Base-by-base conservation (phyloP, 35 echinoderm and acorn worm genomes). In the Eucidaris tribuloides region DNA sequence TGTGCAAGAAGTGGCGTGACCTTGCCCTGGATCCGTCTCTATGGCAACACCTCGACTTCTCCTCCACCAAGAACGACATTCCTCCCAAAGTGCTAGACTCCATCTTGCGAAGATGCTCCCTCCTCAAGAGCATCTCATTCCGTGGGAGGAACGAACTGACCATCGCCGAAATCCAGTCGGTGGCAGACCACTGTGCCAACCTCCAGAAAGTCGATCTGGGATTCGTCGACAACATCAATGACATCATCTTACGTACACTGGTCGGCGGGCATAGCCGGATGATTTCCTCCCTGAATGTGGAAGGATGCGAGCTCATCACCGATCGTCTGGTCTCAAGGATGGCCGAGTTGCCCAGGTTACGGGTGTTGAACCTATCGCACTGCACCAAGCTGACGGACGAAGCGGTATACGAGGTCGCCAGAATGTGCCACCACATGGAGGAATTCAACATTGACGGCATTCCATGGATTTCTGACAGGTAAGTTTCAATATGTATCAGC, bases 401-500 rank as follows among this genome's bases (percentile, higher is more conserved):
- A 28, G 80, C 31, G 0, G 65, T 90, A 19, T 55, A 76, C 28
- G 37, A 58, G 33, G 74, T 90, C n/a, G 80, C 79, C 28, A 54
- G 63, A 41, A 31, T 82, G 3, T 90, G 79, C 84, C 35, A 77
- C 52, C 48, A 76, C 11, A 41, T 90, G 48, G 87, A 83, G 40
- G 80, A 84, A 28, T 25, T 90, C 14, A 77, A 90, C 71, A 82
- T 90, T 25, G 59, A 90, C 77, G 87, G 87, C 17, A 90, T 90
- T 54, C 87, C 87, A 32, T 90, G 87, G 87, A 90, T 90, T 19
- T 77, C 79, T 45, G 87, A 90, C 38, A 78, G 17, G 87, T 90
- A 46, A 84, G 77, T 80, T 18, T 4, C 5, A n/a, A 25, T 30
- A 65, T 80, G 57, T 23, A n/a, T n/a, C n/a, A n/a, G n/a, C n/a